Base-by-base conservation (phyloP, 2,797 vertebrate genomes). In the Gambusia yucatana region DNA sequence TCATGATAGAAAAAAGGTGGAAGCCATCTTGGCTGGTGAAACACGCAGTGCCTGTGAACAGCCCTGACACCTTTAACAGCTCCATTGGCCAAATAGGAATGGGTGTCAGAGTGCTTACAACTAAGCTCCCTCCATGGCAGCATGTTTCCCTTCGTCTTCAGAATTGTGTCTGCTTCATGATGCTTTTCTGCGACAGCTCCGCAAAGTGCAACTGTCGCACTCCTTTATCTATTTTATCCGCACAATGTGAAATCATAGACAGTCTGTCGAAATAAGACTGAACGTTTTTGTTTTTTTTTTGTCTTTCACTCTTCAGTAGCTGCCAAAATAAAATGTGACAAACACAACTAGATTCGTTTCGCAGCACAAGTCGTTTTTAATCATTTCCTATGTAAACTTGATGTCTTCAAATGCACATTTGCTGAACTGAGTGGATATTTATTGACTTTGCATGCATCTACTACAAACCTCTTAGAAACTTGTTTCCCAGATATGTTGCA, bases 41-140 rank as follows among this genome's bases (percentile, higher is more conserved):
- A 95, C 95, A 95, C 90, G 89, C 94, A 94, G 95, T 96, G 96
- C 95, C 95, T 96, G 96, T 95, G 96, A 96, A 96, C 94, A 95
- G 93, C 92, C 91, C 95, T 94, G 95, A 95, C 95, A 96, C 94
- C 94, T 95, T 95, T 96, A 95, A 94, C 94, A 94, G 93, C 92
- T 94, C 94, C 87, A 86, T 89, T 94, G 94, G 95, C 94, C 95
- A 96, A 94, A 94, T 94, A 91, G 91, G 90, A 94, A 95, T 88
- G 94, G 93, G 95, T 96, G 96, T 96, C 95, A 95, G 89, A 93
- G 92, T 90, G 90, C 88, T 91, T 93, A 92, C 91, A 94, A 95
- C 93, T 91, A 86, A 93, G 91, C 90, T 93, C 86, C 86, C 89
- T 85, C 84, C 87, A 84, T 91, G 91, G 92, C 93, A 90, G 86